Base-by-base conservation (phyloP, 2,888 invertebrate species). In the Drosophila mimetica region DNA sequence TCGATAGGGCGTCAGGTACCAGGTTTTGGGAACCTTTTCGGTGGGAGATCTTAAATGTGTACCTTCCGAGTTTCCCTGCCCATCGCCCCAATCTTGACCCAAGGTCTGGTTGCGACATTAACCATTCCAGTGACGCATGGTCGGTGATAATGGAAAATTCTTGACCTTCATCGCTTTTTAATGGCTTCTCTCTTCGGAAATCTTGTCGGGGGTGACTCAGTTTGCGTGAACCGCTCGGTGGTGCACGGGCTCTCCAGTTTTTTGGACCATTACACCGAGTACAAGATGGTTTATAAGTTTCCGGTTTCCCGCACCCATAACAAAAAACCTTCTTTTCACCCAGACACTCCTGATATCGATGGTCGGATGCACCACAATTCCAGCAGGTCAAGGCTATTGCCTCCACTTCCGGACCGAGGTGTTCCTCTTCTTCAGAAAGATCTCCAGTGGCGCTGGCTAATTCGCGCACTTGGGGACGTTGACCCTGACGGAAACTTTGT, bases 61-160 rank as follows among this genome's bases (percentile, higher is more conserved):
- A 59, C 4, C 32, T 25, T 42, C 16, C 16, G 6, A 59, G 41
- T 18, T 51, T 42, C 7, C 32, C 22, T 13, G 52, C 20, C 58
- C 42, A 52, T 6, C 59, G 13, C 4, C 32, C 42, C 22, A 59
- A 20, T 25, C 57, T 36, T 0, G 36, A 57, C 9, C 18, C 14
- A 52, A 41, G 8, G 3, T 52, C 59, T 13, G 51, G 13, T 9
- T 52, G 58, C 1, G 39, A 20, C 53, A 60, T 53, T 7, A 60
- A 8, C 59, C 58, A 58, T 14, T 54, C 22, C 11, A 52, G 14
- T 5, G 22, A 22, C 22, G 41, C 52, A 20, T 53, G 41, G 18
- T 57, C 47, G 1, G 60, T 60, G 3, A 60, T 39, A 9, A 60
- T 39, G 11, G 32, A n/a, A n/a, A n/a, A n/a, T n/a, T n/a, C n/a